Evolutionary conservation across 2,797 vertebrate genomes (phyloP).

Genomic region (Hozukius guyotensis): DNA sequence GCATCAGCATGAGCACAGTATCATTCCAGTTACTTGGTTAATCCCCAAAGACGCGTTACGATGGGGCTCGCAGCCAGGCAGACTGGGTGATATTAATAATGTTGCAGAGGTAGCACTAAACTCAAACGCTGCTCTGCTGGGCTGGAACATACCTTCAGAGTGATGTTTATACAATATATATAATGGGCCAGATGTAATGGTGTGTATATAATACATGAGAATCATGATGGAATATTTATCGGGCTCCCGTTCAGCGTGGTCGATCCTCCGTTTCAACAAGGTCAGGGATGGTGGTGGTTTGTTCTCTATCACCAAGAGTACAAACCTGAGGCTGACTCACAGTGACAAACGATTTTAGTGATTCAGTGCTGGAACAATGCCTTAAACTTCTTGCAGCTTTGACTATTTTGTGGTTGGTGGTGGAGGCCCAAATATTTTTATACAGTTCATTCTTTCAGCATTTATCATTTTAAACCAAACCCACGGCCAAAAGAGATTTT

Average conservation of each 20-base stretch:
- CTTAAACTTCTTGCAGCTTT: not conserved
- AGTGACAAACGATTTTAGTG: not conserved
- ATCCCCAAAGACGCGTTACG: constrained; percentile 59
- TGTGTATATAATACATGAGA: constrained; percentile 66
- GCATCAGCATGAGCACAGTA: constrained; percentile 56
- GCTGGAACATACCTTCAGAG: constrained; percentile 44
- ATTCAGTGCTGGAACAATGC: not conserved
- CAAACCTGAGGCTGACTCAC: not conserved
- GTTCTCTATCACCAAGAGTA: not conserved
- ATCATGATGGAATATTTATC: constrained; percentile 75
- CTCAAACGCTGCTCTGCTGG: constrained; percentile 12
- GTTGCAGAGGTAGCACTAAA: constrained; percentile 3
- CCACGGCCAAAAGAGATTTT: not conserved
- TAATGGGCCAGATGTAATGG: constrained; percentile 50
- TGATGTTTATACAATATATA: constrained; percentile 44
- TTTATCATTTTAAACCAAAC: not conserved
- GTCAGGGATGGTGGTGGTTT: not conserved
- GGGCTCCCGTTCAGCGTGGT: constrained; percentile 44
- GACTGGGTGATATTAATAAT: constrained; percentile 40
- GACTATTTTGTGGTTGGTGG: not conserved
- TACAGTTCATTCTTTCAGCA: not conserved
- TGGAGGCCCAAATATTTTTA: not conserved
- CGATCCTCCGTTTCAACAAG: constrained; percentile 34
- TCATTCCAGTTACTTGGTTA: constrained; percentile 68
- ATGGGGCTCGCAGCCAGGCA: constrained; percentile 23